Base-by-base conservation (phyloP, 1,140 invertebrate species). In the Drosophila leontia region DNA sequence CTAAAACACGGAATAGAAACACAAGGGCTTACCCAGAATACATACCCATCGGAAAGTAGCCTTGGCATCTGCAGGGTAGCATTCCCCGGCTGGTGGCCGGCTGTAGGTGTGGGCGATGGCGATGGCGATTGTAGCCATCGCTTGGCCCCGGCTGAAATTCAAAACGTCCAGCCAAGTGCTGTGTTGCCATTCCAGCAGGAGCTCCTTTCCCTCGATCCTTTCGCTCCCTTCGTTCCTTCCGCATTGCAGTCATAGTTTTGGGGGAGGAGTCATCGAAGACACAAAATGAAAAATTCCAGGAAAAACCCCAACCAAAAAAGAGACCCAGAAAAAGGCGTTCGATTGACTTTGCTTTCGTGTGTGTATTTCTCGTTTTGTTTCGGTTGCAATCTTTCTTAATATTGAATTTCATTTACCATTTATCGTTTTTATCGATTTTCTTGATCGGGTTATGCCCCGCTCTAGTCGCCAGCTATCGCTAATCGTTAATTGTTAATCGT, bases 161-260 rank as follows among this genome's bases (percentile, higher is more conserved):
- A 80, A 86, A 86, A 86, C 83, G 76, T 87, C 71, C 80, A 62
- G 57, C 63, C 70, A 67, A 48, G 70, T 67, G 81, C 56, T 67
- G 79, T 8, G 42, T 70, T 58, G 62, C 79, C 67, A 75, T 75
- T 75, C 51, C 34, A 12, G 39, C 29, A 23, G 23, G 23, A 42
- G 35, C 39, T 39, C 26, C 50, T 23, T 3, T 29, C 39, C 47
- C 26, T 13, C 34, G 17, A 19, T 55, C 44, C 34, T 42, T 41
- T 17, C 42, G 29, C 65, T 45, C 23, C 62, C 0, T 50, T 53
- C 42, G 41, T 32, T 37, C 63, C 35, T 34, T 34, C n/a, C 35
- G 79, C 77, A 74, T 71, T 51, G 69, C 70, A 72, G 53, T 23
- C 67, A 57, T 71, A 57, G 41, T 34, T 55, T 42, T 26, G 35